Evolutionary conservation across 1,140 invertebrate species (phyloP).

Genomic region (Musca vetustissima): DNA sequence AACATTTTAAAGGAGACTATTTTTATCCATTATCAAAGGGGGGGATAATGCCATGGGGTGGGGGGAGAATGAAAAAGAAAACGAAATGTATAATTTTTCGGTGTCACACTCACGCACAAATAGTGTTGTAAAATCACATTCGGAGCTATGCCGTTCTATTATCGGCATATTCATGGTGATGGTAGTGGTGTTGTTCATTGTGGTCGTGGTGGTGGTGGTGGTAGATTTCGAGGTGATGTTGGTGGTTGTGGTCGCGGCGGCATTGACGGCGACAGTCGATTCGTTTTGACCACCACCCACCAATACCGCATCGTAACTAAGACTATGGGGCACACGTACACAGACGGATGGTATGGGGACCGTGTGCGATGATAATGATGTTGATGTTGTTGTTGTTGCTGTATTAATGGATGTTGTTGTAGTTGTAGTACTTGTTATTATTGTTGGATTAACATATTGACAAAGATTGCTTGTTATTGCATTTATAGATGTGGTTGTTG

Average conservation of each 20-base stretch:
- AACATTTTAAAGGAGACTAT: no score
- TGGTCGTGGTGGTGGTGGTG: not conserved
- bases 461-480: constrained; percentile 27
- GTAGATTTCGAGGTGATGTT: constrained; percentile 25
- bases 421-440: constrained; percentile 32
- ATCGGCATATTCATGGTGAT: no score
- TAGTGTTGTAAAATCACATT: constrained; percentile 55
- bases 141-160: not conserved
- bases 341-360: constrained; percentile 56
- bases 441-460: not conserved
- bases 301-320: constrained; percentile 28
- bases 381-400: constrained; percentile 36
- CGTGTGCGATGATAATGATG: constrained; percentile 35
- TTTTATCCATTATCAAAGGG: not conserved
- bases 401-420: constrained; percentile 47
- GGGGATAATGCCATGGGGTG: not conserved
- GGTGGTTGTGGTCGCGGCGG: constrained; percentile 38
- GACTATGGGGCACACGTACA: constrained; percentile 56
- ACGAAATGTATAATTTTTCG: no score
- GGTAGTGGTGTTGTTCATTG: constrained; percentile 33
- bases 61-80: not conserved
- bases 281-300: not conserved
- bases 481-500: constrained; percentile 43
- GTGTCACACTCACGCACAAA: constrained; percentile 57
- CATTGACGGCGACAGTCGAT: constrained; percentile 45